Evolutionary conservation across 1,140 invertebrate genomes (phyloP), one percentile per base, ranked within the genome.

Genomic region (Rhyacophila brunnea): DNA sequence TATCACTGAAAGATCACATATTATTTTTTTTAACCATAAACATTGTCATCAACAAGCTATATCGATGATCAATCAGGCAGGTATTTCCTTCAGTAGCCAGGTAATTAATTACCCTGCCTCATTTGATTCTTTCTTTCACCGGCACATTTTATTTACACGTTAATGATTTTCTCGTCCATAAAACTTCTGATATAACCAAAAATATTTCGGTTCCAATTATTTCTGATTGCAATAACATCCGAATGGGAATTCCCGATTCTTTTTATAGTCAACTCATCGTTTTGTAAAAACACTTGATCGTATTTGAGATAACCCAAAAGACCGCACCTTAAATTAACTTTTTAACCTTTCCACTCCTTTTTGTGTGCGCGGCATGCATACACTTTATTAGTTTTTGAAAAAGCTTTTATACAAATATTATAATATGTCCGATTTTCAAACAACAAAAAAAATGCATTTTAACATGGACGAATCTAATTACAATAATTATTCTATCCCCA

Each of bases 241-340:
- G 23, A 28, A 28, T 28, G 23, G 23, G 23, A 28, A 28, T 28
- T 40, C 38, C 38, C 11, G 11, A 15, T 40, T 13, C 38, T 40
- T 28, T 52, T 52, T 52, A 42, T 36, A 36, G 40, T 36, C n/a
- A 10, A 52, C 15, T 42, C 28, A 10, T 43, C 42, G 11, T 23
- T 52, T 52, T 52, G 23, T 20, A n/a, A 42, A 23, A 52, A 52
- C 50, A 52, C 13, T 20, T 23, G 50, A 52, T 52, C 50, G 19
- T 42, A 52, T 52, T 28, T 18, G 14, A 42, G 50, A 52, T 52
- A 52, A 18, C 4, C 17, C 23, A 38, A 52, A 28, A 38, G 40
- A 28, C 36, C 38, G 40, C 40, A 40, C 11, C 4, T 40, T 40
- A 15, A 40, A 40, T 40, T 40, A 13, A 40, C 38, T 40, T 13